phyloP scores from a whole-genome alignment of 1,140 invertebrate species.

The Cherax quadricarinatus region DNA sequence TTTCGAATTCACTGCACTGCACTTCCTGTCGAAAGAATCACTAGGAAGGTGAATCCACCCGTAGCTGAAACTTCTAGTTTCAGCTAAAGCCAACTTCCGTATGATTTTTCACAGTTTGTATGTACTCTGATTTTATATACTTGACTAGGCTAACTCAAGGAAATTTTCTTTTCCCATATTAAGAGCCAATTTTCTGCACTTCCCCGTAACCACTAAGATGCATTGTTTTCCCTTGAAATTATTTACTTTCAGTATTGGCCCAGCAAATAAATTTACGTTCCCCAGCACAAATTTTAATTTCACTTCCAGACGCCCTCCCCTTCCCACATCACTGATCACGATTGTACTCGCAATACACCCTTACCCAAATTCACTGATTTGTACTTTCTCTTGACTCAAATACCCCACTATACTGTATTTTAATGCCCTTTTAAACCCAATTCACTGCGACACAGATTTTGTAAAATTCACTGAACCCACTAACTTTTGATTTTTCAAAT shows the following conservation, averaged over 20 bases:
- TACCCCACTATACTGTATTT: background rate
- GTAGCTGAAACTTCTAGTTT: constrained; percentile 12
- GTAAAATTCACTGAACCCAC: background rate
- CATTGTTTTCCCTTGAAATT: background rate
- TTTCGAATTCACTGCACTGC: constrained; percentile 45
- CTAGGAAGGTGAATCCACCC: background rate
- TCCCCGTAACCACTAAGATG: background rate
- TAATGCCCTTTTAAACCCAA: constrained; percentile 15
- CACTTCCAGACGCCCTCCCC: background rate
- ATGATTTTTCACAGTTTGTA: constrained; percentile 7
- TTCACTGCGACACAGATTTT: constrained; percentile 16
- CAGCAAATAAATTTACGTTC: background rate
- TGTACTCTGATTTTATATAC: background rate
- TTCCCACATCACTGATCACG: constrained; percentile 1
- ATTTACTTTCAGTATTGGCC: background rate
- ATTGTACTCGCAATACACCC: background rate
- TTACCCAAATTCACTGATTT: background rate
- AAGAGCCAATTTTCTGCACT: constrained; percentile 54
- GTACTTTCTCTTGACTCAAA: background rate
- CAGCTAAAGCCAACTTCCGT: constrained; percentile 23
- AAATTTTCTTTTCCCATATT: constrained; percentile 24
- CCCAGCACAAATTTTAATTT: background rate
- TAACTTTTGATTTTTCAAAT: background rate
- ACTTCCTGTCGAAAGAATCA: constrained; percentile 4
- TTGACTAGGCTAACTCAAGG: background rate